phyloP scores from a whole-genome alignment of 2,113 vertebrate genomes.

The Hemichromis elongatus region DNA sequence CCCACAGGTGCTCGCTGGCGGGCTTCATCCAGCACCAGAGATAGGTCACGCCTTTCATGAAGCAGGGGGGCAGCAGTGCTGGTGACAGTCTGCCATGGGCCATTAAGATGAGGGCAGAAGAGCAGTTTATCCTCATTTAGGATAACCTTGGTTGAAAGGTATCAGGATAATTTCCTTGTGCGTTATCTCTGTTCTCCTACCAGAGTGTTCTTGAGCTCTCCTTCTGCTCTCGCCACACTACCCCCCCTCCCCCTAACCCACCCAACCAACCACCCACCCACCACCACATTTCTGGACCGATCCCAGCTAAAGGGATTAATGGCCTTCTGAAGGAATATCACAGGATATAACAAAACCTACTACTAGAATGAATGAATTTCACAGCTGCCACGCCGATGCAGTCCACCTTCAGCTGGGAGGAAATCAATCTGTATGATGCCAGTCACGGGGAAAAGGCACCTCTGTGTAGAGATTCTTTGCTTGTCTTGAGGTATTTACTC shows the following conservation, averaged over 20 bases:
- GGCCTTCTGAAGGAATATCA: constrained; percentile 32
- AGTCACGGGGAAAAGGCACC: not conserved
- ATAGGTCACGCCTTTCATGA: constrained; percentile 6
- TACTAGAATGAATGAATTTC: not conserved
- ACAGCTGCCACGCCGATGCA: not conserved
- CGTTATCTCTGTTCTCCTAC: not conserved
- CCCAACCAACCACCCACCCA: not conserved
- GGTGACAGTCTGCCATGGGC: constrained; percentile 8
- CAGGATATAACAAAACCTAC: constrained; percentile 4
- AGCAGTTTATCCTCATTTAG: constrained; percentile 30
- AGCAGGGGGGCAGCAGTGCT: not conserved
- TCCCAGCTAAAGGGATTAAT: constrained; percentile 43
- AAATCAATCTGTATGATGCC: not conserved
- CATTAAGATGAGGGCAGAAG: constrained; percentile 4
- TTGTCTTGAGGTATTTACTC: not conserved
- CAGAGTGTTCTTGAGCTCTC: constrained; percentile 40
- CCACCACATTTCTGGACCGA: constrained; percentile 12
- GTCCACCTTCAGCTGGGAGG: not conserved
- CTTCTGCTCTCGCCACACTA: constrained; percentile 26
- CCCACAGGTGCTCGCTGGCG: not conserved
- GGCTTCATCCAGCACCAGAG: not conserved
- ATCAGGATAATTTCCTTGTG: constrained; percentile 4
- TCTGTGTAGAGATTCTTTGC: not conserved
- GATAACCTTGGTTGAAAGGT: constrained; percentile 37
- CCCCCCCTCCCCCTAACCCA: rapidly evolving